phyloP scores from a whole-genome alignment of 2,113 vertebrate species.

The Strigops habroptila region DNA sequence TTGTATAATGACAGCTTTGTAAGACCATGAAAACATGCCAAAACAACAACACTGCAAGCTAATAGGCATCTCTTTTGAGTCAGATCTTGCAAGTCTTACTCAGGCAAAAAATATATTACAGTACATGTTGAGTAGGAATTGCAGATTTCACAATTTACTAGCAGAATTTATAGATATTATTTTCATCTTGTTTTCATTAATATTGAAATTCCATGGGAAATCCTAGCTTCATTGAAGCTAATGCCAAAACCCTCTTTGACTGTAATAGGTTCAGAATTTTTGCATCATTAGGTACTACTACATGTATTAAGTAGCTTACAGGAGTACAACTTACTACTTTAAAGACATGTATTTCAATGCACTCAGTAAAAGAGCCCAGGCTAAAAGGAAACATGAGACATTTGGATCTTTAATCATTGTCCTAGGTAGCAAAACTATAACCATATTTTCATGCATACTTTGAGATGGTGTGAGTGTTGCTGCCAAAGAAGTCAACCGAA shows the following conservation, averaged over 20 bases:
- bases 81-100: not conserved
- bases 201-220: not conserved
- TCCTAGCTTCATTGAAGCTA: not conserved
- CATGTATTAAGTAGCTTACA: not conserved
- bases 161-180: not conserved
- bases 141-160: not conserved
- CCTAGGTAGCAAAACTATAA: not conserved
- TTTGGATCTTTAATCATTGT: not conserved
- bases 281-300: not conserved
- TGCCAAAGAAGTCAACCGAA: not conserved
- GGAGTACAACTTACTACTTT: not conserved
- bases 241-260: not conserved
- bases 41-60: not conserved
- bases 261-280: not conserved
- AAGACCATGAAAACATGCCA: not conserved
- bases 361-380: not conserved
- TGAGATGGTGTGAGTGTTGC: not conserved
- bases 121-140: not conserved
- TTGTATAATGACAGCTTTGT: not conserved
- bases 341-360: not conserved
- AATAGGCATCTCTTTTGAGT: not conserved
- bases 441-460: not conserved
- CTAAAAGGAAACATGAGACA: not conserved
- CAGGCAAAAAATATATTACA: not conserved
- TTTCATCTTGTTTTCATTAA: not conserved